Evolutionary conservation across 2,113 vertebrate genomes (phyloP), one percentile per base, ranked within the genome.

Genomic region (cattle (Bos taurus)): DNA sequence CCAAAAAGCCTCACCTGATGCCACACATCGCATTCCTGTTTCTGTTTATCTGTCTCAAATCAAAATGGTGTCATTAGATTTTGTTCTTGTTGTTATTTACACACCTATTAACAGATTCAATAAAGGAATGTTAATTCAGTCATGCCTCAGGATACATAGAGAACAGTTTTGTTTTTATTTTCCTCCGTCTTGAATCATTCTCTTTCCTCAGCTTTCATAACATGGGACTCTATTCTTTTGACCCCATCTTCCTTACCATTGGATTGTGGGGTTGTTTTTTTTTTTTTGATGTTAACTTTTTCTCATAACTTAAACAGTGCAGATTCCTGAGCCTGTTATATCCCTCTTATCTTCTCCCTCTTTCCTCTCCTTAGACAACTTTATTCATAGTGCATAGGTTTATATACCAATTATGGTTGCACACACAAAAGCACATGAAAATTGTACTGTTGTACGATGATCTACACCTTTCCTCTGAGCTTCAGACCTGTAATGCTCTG

Each of bases 361-460:
- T 60, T 1, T 26, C 4, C 1, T 74, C 52, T 50, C 7, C n/a
- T 83, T 52, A 19, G 16, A 5, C 28, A 86, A 36, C 5, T 12
- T 52, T 77, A 7, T 56, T 46, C 50, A 16, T 46, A 80, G 5
- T 6, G 36, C 8, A 13, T 56, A 26, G 6, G 21, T 85, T 95
- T 67, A 17, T 3, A 48, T 4, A 30, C 25, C 4, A 62, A 60
- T 46, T 15, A 50, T 2, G 28, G 28, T 50, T 2, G 46, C 2
- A 30, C 80, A 52, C 78, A 81, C 30, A 82, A 50, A 33, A 80
- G 17, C 30, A 43, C 12, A 7, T 62, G 57, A 60, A 83, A 84
- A 6, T 8, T 50, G 43, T 6, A 10, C 0, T 11, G 0, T 48
- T 46, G 10, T 78, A 4, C 52, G 43, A 3, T 54, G 16, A 19